phyloP scores from a whole-genome alignment of 92 coral and sea anemone genomes.

The Plumapathes pennacea region DNA sequence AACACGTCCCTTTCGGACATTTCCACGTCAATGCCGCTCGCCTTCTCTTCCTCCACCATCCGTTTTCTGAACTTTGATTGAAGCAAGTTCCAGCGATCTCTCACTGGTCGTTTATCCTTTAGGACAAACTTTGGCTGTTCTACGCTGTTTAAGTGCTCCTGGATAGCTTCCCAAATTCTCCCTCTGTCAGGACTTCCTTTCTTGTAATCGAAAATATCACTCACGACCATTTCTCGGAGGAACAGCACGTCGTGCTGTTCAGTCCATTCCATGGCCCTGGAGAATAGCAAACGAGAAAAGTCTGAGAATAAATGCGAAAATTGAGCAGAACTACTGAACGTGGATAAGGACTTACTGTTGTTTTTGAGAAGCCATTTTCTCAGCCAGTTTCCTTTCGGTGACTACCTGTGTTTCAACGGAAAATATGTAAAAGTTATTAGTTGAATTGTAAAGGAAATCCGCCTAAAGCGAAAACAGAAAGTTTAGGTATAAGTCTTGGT shows the following conservation, averaged over 20 bases:
- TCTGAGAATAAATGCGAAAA: constrained; percentile 14
- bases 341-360: too few species aligned
- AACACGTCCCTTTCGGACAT: constrained; percentile 51
- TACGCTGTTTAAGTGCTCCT: constrained; percentile 19
- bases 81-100: constrained; percentile 27
- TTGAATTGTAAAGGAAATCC: too few species aligned
- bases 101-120: constrained; percentile 42
- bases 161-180: constrained; percentile 20
- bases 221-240: constrained; percentile 29
- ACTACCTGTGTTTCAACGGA: too few species aligned
- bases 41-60: constrained; percentile 13
- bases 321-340: too few species aligned
- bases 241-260: constrained; percentile 41
- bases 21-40: constrained; percentile 48
- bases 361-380: too few species aligned
- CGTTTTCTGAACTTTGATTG: background rate
- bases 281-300: constrained; percentile 9
- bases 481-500: too few species aligned
- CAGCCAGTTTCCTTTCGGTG: too few species aligned
- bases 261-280: constrained; percentile 53
- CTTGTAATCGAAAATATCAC: constrained; percentile 18
- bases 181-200: constrained; percentile 26
- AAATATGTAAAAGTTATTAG: too few species aligned
- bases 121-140: constrained; percentile 19
- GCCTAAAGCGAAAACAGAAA: too few species aligned